phyloP scores from a whole-genome alignment of 2,888 invertebrate species.

The Agonopterix alstromeriana region DNA sequence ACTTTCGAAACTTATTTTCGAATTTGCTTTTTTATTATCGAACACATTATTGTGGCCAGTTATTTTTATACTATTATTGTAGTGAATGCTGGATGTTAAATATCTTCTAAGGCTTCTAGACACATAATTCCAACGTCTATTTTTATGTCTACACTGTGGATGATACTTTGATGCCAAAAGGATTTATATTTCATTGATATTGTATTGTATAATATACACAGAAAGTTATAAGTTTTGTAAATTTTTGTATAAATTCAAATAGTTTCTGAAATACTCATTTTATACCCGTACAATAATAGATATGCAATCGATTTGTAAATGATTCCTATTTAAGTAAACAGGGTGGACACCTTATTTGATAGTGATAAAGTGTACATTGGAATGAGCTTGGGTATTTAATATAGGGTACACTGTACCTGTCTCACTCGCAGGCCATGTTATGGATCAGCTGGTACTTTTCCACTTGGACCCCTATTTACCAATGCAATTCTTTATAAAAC shows the following conservation, averaged over 20 bases:
- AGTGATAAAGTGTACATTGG: slow-evolving; percentile 2
- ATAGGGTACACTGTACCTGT: too few species aligned
- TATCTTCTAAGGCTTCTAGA: slow-evolving; percentile 32
- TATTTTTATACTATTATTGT: slow-evolving; percentile 61
- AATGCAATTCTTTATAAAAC: slow-evolving; percentile 35
- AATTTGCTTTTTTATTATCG: slow-evolving; percentile 32
- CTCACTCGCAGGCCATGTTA: too few species aligned
- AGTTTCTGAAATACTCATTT: slow-evolving; percentile 18
- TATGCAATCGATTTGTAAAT: too few species aligned
- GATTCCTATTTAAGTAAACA: too few species aligned
- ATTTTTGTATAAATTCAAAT: too few species aligned
- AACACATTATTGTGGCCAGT: slow-evolving; percentile 70
- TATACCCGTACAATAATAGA: slow-evolving; percentile 2
- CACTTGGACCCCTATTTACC: slow-evolving; percentile 1
- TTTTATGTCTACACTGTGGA: not conserved
- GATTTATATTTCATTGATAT: not conserved
- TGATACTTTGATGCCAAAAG: slow-evolving; percentile 3
- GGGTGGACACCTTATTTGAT: not conserved
- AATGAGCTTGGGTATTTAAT: too few species aligned
- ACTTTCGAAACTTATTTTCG: slow-evolving; percentile 46
- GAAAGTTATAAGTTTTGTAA: too few species aligned
- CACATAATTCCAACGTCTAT: not conserved
- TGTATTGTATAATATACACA: too few species aligned
- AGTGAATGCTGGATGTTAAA: slow-evolving; percentile 54
- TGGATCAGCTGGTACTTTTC: slow-evolving; percentile 8